Evolutionary conservation across 2,113 vertebrate species (phyloP).

Genomic region (Bos javanicus): DNA sequence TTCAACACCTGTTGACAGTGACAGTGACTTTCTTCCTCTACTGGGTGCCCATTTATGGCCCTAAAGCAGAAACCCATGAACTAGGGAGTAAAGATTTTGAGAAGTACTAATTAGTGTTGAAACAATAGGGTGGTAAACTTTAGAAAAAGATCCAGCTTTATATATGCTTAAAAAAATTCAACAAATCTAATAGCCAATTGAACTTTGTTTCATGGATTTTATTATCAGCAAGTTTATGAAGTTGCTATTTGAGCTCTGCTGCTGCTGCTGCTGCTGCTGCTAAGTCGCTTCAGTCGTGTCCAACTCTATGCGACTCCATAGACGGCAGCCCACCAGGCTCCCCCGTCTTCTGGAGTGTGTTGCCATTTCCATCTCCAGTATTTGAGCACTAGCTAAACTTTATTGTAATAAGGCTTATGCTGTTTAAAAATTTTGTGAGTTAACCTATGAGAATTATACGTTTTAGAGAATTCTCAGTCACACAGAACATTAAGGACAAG

Average conservation of each 20-base stretch:
- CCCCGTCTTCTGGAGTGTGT: background rate
- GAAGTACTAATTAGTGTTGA: slow-evolving; percentile 37
- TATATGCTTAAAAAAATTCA: background rate
- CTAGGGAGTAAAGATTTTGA: slow-evolving; percentile 26
- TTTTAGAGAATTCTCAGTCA: slow-evolving; percentile 5
- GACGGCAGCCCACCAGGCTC: background rate
- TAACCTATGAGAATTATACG: background rate
- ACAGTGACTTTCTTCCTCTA: background rate
- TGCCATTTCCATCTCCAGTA: background rate
- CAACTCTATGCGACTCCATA: background rate
- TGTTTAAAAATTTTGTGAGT: background rate
- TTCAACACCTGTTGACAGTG: slow-evolving; percentile 22
- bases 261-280: background rate
- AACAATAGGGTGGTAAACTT: slow-evolving; percentile 25
- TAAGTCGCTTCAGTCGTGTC: background rate
- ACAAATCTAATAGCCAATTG: background rate
- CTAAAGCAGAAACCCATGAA: background rate
- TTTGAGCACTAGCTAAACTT: background rate
- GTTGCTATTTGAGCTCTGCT: background rate
- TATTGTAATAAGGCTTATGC: background rate
- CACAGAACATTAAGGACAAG: background rate
- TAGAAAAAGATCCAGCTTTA: background rate
- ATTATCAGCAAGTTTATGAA: background rate
- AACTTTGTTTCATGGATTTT: slow-evolving; percentile 25
- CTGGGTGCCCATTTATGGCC: slow-evolving; percentile 32